Percentiles rank a stretch among this genome's conserved stretches.
These are phyloP conservation scores for Eurytemora carolleeae DNA, from an alignment of 1,140 invertebrate genomes.

Conservation along the genomic window DNA sequence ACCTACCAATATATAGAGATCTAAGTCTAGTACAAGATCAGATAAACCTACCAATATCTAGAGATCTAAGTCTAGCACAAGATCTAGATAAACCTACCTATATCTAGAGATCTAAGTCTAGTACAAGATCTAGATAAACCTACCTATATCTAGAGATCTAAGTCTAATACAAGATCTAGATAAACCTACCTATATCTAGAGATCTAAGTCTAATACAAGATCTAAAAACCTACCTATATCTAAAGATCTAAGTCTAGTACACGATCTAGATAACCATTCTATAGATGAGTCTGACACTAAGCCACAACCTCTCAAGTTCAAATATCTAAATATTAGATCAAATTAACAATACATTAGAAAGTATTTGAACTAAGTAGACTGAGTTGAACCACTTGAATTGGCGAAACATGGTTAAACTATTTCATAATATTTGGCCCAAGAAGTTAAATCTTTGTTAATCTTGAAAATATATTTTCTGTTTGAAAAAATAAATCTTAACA, in stretches of 20 bases:
- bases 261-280: slow-evolving; percentile 55
- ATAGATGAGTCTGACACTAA: slow-evolving; percentile 73
- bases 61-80: background rate
- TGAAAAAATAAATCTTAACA: too few species aligned
- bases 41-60: background rate
- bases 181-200: background rate
- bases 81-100: background rate
- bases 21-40: background rate
- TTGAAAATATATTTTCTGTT: too few species aligned
- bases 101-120: background rate
- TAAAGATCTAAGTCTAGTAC: slow-evolving; percentile 55
- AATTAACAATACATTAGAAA: too few species aligned
- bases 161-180: background rate
- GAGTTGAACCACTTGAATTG: too few species aligned
- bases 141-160: background rate
- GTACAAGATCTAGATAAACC: background rate
- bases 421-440: too few species aligned
- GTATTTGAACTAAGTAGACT: too few species aligned
- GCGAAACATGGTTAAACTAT: too few species aligned
- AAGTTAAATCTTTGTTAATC: too few species aligned
- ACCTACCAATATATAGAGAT: background rate
- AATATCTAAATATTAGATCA: slow-evolving; percentile 40
- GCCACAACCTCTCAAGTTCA: slow-evolving; percentile 74
- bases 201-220: background rate
- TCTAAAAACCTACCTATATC: slow-evolving; percentile 51